Evolutionary conservation across 2,797 vertebrate species (phyloP), one percentile per base, ranked within the genome.

Genomic region (Ceryle rudis): DNA sequence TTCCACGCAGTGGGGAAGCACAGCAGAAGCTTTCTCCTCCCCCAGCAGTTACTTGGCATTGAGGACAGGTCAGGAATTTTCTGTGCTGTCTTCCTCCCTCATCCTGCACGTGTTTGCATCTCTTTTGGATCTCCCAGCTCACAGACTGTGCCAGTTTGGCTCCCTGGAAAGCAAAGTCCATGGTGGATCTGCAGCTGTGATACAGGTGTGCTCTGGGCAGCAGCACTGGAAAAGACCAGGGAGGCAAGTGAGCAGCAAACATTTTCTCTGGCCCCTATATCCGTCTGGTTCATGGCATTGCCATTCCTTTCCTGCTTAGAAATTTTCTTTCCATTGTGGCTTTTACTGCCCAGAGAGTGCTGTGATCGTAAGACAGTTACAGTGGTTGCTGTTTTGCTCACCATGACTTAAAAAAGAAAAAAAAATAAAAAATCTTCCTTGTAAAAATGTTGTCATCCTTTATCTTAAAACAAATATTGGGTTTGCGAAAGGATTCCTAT

Each of bases 381-480:
- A 83, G 64, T 35, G 60, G 29, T 42, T 75, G 74, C 67, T 90
- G 70, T 52, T 89, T 96, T 84, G 81, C 39, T 95, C 71, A 49
- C 52, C 69, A 29, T 83, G 67, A 26, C 78, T 95, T 93, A 16
- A 81, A 95, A 95, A 28, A 41, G 37, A 29, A 77, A n/a, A n/a
- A n/a, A n/a, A n/a, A n/a, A n/a, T n/a, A n/a, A 92, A 92, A 88
- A 89, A 78, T 49, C 64, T 92, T 84, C 70, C 66, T 66, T 89
- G 78, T 90, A 81, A 89, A 91, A 83, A 86, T 69, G 58, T 86
- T 91, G 90, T 95, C 88, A 94, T 65, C 78, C 67, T 95, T 94
- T 92, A 84, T 95, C 93, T 94, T 91, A 95, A 97, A 97, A 94
- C 91, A 97, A 97, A 95, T 91, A 52, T 80, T 46, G 51, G 73